These are phyloP conservation scores for Saguinus midas DNA, from an alignment of 2,113 vertebrate genomes.

Conservation along the genomic window DNA sequence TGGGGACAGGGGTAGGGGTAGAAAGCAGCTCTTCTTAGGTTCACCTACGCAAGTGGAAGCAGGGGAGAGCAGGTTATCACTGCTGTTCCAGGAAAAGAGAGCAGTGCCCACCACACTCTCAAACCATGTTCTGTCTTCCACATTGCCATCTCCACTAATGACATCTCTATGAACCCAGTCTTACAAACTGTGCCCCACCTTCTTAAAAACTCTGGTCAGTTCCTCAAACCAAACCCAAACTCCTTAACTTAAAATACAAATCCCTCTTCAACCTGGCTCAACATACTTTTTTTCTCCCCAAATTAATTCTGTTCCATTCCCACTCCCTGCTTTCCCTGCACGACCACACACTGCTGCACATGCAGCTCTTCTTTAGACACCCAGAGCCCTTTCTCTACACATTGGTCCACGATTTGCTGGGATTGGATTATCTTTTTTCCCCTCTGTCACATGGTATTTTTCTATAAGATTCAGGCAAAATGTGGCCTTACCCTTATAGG, in stretches of 20 bases:
- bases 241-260: background rate
- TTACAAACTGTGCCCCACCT: background rate
- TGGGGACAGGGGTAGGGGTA: background rate
- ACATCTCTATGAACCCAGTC: background rate
- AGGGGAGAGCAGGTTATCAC: no score
- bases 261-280: background rate
- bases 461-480: background rate
- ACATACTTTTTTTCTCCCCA: background rate
- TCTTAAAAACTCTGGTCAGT: background rate
- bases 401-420: background rate
- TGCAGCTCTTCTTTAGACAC: background rate
- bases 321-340: background rate
- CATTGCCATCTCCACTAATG: background rate
- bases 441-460: background rate
- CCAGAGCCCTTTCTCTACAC: background rate
- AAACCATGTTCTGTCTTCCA: background rate
- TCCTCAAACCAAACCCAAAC: background rate
- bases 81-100: background rate
- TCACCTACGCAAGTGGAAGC: background rate
- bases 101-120: background rate
- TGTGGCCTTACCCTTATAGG: background rate
- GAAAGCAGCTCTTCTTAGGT: background rate
- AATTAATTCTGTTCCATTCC: background rate
- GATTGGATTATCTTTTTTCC: background rate
- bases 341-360: rapidly evolving